Conservation (phyloP, 2,888 invertebrate genomes). For the Siphlonurus alternatus region DNA sequence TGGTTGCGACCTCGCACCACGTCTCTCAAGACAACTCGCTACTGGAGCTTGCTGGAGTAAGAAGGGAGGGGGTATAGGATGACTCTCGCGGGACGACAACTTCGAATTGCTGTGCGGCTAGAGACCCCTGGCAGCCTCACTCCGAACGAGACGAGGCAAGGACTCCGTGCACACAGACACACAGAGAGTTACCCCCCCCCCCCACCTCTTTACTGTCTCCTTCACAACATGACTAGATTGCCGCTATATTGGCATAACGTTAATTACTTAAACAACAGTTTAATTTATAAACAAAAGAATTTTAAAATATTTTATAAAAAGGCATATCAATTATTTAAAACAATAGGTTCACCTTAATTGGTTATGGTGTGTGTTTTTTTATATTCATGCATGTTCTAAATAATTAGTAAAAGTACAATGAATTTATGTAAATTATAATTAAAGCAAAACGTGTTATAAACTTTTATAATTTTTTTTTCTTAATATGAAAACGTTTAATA, state of each 20-base stretch:
- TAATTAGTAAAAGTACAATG: too few relatives aligned
- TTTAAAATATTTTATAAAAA: background rate
- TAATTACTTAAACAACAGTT: background rate
- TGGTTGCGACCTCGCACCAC: background rate
- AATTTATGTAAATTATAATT: too few relatives aligned
- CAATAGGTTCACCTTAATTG: too few relatives aligned
- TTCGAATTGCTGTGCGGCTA: conserved; percentile 2
- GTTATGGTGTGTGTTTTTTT: too few relatives aligned
- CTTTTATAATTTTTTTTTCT: too few relatives aligned
- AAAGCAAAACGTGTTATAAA: too few relatives aligned
- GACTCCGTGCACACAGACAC: too few relatives aligned
- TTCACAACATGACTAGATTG: background rate
- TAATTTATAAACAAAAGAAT: background rate
- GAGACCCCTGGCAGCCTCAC: background rate
- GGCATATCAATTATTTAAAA: too few relatives aligned
- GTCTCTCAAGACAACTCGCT: background rate
- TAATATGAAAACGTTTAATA: too few relatives aligned
- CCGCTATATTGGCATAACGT: background rate
- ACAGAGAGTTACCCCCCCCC: background rate
- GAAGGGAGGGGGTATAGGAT: background rate
- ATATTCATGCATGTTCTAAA: too few relatives aligned
- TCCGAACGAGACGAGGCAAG: background rate
- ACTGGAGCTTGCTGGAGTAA: background rate
- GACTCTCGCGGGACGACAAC: background rate
- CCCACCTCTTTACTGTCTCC: background rate